Percentiles rank a stretch among this genome's conserved stretches.
These are phyloP conservation scores for Ardeotis arabs DNA, from an alignment of 2,113 vertebrate species.

Conservation along the genomic window DNA sequence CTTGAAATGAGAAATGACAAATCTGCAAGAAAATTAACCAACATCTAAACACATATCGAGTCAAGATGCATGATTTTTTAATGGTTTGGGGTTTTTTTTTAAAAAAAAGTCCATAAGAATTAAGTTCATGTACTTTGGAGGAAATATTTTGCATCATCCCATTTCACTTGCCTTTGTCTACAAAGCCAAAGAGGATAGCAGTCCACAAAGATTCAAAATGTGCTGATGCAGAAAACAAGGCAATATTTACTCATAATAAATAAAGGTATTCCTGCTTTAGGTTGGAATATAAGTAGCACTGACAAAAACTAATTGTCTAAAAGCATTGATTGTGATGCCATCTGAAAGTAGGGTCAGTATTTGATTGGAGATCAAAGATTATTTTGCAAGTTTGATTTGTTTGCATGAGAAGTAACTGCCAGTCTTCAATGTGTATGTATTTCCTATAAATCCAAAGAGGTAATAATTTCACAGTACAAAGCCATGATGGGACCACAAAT, in stretches of 20 bases:
- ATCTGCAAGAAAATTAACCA: neutral
- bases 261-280: neutral
- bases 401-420: neutral
- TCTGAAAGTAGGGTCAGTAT: neutral
- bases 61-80: neutral
- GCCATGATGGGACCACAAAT: neutral
- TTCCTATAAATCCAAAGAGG: neutral
- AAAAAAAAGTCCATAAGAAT: neutral
- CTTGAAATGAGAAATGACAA: neutral
- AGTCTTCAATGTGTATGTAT: neutral
- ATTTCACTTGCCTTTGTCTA: neutral
- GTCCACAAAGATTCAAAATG: neutral
- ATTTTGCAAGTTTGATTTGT: neutral
- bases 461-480: neutral
- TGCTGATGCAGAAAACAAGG: neutral
- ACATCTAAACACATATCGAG: neutral
- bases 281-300: neutral
- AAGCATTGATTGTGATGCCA: accelerated
- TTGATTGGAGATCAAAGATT: neutral
- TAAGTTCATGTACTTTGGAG: neutral
- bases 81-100: neutral
- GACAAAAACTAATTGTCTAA: neutral
- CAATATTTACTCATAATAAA: neutral
- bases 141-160: neutral
- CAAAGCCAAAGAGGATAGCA: neutral